Evolutionary conservation across 2,888 invertebrate genomes (phyloP), one percentile per base, ranked within the genome.

Genomic region (Zele albiditarsus): DNA sequence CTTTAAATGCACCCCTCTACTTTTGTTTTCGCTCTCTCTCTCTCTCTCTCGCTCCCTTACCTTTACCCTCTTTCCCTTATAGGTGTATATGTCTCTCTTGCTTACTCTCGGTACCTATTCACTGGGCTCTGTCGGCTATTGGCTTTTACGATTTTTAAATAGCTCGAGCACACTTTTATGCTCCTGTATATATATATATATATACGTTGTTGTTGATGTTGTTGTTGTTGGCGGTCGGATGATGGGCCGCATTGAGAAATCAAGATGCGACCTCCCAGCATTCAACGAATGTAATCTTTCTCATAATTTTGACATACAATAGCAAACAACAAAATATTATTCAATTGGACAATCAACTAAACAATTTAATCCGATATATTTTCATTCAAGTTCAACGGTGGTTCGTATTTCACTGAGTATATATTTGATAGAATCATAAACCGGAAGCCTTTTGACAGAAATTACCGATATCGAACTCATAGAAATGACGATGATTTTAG

Each of bases 91-190:
- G 58, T 63, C 27, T 53, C 6, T 66, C 28, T 74, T 73, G 70
- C 57, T 49, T 23, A 20, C 25, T 46, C 38, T 42, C 27, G 49
- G 12, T 66, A 57, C 38, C 28, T 66, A 66, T 65, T 66, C 72
- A 63, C 31, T 46, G 38, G 46, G 25, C 65, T 66, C 58, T 75
- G 77, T 77, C 20, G 79, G 83, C 84, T 86, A 85, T 87, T 84
- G 84, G 84, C 84, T 88, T 89, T 89, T 88, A 88, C 84, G 89
- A 85, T 88, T 88, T 88, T 86, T 86, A 85, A 88, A 87, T 88
- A 84, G 85, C 86, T 82, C 77, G 74, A 78, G 80, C 53, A 23
- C 77, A 79, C 75, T 78, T 80, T 80, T 80, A 80, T 80, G 79
- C 78, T 75, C 66, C 75, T 78, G 70, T 68, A 58, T 63, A 70